phyloP scores from a whole-genome alignment of 1,140 invertebrate species.

The Drosophila nannoptera region DNA sequence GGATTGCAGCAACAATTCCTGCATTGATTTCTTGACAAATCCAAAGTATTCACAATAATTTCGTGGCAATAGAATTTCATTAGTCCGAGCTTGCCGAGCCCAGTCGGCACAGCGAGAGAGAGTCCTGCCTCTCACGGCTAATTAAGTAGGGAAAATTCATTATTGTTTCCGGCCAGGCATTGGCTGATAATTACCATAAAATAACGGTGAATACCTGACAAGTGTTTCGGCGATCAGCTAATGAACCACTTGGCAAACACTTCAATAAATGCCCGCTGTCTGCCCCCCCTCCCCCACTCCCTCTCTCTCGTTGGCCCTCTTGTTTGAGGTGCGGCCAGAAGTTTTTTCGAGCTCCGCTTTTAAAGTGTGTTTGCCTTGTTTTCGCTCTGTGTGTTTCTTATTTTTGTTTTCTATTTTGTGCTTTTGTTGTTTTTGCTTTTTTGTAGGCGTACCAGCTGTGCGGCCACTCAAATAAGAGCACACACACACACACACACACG shows the following conservation, averaged over 20 bases:
- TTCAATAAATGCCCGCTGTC: conserved; percentile 10
- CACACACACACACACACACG: conserved; percentile 6
- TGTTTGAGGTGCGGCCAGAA: conserved; percentile 4
- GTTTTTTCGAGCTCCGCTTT: conserved; percentile 14
- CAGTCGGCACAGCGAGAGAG: too few relatives aligned
- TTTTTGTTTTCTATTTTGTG: conserved; percentile 2
- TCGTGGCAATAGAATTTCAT: too few relatives aligned
- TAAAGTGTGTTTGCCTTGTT: conserved; percentile 31
- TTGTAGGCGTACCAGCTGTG: conserved; percentile 59
- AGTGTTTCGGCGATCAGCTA: not conserved
- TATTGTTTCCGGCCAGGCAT: not conserved
- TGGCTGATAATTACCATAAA: too few relatives aligned
- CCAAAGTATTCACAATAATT: too few relatives aligned
- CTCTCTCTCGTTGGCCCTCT: not conserved
- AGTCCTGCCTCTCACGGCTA: too few relatives aligned
- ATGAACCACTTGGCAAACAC: conserved; percentile 12
- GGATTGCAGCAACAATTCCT: too few relatives aligned
- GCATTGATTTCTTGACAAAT: too few relatives aligned
- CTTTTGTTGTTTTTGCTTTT: conserved; percentile 1
- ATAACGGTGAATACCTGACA: too few relatives aligned
- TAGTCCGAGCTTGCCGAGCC: too few relatives aligned
- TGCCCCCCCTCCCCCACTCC: not conserved
- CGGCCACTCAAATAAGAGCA: conserved; percentile 65
- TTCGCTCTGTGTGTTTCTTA: conserved; percentile 3
- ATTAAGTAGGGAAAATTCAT: too few relatives aligned